Evolutionary conservation across 2,797 vertebrate genomes (phyloP).

Genomic region (Erpetoichthys calabaricus): DNA sequence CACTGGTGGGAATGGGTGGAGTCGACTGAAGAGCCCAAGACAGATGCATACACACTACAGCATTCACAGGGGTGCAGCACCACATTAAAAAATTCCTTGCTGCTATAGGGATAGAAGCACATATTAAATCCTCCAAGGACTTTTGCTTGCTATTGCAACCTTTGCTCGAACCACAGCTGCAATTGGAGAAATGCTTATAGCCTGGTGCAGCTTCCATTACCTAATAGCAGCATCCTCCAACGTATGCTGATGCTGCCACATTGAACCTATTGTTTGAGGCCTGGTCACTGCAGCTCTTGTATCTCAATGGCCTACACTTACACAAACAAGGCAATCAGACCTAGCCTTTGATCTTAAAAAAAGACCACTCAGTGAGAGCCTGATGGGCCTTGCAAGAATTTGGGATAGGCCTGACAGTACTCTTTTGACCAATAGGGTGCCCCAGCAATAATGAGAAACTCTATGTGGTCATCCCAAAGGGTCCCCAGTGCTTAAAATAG

Average conservation of each 20-base stretch:
- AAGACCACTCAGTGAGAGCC: no score
- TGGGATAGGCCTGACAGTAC: no score
- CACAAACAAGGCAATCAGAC: neutral
- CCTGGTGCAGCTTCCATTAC: neutral
- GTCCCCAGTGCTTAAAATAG: no score
- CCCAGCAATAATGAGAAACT: no score
- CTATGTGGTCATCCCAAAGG: no score
- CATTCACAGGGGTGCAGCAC: no score
- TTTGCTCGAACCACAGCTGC: neutral
- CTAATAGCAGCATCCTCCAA: neutral
- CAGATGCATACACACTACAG: no score
- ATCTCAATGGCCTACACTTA: neutral
- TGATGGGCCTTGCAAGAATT: no score
- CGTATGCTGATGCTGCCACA: neutral
- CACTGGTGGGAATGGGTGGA: neutral
- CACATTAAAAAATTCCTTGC: no score
- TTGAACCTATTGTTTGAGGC: neutral
- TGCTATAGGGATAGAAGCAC: neutral
- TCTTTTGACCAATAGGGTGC: no score
- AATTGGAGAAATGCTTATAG: slow-evolving; percentile 8
- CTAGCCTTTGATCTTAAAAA: neutral
- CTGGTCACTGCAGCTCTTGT: neutral
- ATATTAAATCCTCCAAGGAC: neutral
- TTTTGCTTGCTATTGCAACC: neutral
- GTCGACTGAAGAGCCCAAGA: neutral